phyloP scores from a whole-genome alignment of 2,888 invertebrate species.

The Aplocera efformata region DNA sequence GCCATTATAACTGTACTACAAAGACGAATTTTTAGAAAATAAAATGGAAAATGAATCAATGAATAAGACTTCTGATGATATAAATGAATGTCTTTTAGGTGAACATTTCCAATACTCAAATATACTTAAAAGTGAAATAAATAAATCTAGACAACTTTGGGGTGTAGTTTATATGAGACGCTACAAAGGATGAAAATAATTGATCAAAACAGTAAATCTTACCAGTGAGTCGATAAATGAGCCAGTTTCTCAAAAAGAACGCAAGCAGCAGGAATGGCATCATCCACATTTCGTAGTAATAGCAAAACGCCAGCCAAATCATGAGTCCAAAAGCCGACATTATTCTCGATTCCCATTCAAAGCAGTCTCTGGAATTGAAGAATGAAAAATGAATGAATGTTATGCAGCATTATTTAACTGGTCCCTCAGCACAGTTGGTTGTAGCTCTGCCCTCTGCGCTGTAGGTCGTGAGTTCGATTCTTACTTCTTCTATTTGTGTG shows the following conservation, averaged over 20 bases:
- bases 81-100: too few species aligned
- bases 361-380: constrained; percentile 88
- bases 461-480: neutral
- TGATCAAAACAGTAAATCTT: too few species aligned
- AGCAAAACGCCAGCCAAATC: constrained; percentile 92
- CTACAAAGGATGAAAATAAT: too few species aligned
- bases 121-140: too few species aligned
- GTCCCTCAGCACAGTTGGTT: too few species aligned
- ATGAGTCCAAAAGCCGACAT: constrained; percentile 91
- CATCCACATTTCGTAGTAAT: constrained; percentile 98
- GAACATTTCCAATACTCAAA: too few species aligned
- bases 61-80: constrained; percentile 1
- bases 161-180: too few species aligned
- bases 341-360: constrained; percentile 97
- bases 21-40: constrained; percentile 10
- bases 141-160: too few species aligned
- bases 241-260: constrained; percentile 84
- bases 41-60: constrained; percentile 1
- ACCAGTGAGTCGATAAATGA: constrained; percentile 74
- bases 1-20: too few species aligned
- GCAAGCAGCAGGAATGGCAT: constrained; percentile 90
- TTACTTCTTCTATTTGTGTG: neutral
- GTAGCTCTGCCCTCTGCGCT: neutral
- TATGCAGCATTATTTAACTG: too few species aligned
- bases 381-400: neutral